Evolutionary conservation across 2,797 vertebrate genomes (phyloP).

Genomic region (Sardinella longiceps): DNA sequence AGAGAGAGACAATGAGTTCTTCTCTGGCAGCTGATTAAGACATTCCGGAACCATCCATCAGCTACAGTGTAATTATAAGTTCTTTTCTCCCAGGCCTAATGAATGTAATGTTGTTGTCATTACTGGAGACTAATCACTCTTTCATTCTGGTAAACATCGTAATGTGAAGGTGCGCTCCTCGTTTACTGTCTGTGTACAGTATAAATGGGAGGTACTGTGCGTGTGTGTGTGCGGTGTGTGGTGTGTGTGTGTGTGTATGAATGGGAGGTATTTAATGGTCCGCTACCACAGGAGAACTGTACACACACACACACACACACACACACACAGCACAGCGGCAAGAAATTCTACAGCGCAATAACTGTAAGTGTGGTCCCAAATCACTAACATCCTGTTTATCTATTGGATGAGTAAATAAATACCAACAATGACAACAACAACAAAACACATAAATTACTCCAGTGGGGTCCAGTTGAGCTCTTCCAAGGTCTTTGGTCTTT

Average conservation of each 20-base stretch:
- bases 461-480: neutral
- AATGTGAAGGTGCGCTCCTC: neutral
- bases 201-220: neutral
- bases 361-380: neutral
- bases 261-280: no score
- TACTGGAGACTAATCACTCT: neutral
- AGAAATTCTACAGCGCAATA: neutral
- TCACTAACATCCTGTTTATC: neutral
- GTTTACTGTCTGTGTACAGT: no score
- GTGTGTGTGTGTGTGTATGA: no score
- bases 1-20: neutral
- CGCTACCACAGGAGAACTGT: no score
- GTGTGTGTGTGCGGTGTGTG: no score
- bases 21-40: slow-evolving; percentile 10
- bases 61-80: slow-evolving; percentile 23
- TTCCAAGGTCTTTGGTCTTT: no score
- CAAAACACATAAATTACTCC: slow-evolving; percentile 42
- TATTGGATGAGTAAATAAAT: neutral
- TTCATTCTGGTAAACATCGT: slow-evolving; percentile 6
- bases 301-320: neutral
- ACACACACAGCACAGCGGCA: neutral
- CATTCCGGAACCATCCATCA: slow-evolving; percentile 7
- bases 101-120: slow-evolving; percentile 18
- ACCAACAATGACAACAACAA: slow-evolving; percentile 43
- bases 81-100: slow-evolving; percentile 19